Conservation (phyloP, 2,113 vertebrate species). For the Eulemur macaco region DNA sequence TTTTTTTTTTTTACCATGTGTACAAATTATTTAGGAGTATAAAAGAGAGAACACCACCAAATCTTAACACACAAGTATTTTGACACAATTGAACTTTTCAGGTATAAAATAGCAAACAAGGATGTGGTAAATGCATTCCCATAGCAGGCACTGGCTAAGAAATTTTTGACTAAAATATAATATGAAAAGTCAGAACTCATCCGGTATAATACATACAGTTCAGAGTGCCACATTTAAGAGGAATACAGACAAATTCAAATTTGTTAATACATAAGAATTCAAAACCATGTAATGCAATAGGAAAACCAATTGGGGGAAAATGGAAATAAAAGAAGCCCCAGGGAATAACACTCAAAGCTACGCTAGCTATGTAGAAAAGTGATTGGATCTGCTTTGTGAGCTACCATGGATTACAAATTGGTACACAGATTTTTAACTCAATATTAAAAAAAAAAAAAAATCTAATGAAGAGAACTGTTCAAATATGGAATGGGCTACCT, state of each 20-base stretch:
- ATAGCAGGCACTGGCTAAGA: background rate
- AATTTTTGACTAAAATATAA: background rate
- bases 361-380: background rate
- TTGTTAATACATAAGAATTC: slow-evolving; percentile 38
- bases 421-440: background rate
- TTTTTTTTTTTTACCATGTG: background rate
- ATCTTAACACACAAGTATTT: background rate
- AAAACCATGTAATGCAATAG: background rate
- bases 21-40: background rate
- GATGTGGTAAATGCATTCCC: background rate
- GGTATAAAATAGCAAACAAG: background rate
- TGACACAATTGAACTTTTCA: background rate
- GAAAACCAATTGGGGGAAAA: slow-evolving; percentile 14
- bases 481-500: background rate
- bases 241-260: background rate
- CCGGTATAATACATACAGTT: background rate
- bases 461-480: background rate
- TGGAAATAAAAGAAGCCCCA: background rate
- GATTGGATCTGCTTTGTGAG: background rate
- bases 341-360: background rate
- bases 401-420: background rate
- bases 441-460: background rate
- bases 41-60: background rate
- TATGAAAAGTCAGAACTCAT: background rate
- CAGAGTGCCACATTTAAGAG: background rate